A percentile compares a stretch with the other conserved stretches of the same genome.
Conservation (phyloP, 2,888 invertebrate genomes). For the Drosophila picticornis region DNA sequence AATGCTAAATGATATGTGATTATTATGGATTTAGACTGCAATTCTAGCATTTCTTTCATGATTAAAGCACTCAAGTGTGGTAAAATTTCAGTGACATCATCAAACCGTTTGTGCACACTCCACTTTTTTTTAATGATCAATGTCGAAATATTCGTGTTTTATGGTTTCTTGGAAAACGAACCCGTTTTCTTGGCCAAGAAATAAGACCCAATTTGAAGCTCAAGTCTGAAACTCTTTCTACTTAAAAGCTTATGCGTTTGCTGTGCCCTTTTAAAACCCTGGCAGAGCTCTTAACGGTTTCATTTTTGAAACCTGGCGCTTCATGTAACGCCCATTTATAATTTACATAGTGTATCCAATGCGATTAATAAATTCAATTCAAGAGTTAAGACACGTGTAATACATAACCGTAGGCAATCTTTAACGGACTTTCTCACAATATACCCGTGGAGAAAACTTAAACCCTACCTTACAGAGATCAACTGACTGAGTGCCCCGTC, state of each 20-base stretch:
- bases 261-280: background rate
- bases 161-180: conserved; percentile 25
- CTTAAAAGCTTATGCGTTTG: background rate
- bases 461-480: conserved; percentile 42
- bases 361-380: conserved; percentile 55
- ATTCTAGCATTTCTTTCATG: conserved; percentile 35
- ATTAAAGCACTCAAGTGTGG: conserved; percentile 18
- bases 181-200: conserved; percentile 20
- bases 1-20: conserved; percentile 44
- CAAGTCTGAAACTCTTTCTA: background rate
- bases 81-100: conserved; percentile 57
- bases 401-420: conserved; percentile 7
- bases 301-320: background rate
- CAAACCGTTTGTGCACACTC: conserved; percentile 5
- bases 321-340: conserved; percentile 36
- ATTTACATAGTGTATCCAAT: conserved; percentile 37
- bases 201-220: conserved; percentile 1
- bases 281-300: conserved; percentile 9
- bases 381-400: conserved; percentile 45
- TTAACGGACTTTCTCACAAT: conserved; percentile 59
- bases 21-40: conserved; percentile 16
- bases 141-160: conserved; percentile 9
- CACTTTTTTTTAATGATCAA: conserved; percentile 1
- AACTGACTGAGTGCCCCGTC: conserved; percentile 26
- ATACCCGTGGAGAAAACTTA: conserved; percentile 62